phyloP scores from a whole-genome alignment of 2,113 vertebrate genomes.

The Thomomys bottae region DNA sequence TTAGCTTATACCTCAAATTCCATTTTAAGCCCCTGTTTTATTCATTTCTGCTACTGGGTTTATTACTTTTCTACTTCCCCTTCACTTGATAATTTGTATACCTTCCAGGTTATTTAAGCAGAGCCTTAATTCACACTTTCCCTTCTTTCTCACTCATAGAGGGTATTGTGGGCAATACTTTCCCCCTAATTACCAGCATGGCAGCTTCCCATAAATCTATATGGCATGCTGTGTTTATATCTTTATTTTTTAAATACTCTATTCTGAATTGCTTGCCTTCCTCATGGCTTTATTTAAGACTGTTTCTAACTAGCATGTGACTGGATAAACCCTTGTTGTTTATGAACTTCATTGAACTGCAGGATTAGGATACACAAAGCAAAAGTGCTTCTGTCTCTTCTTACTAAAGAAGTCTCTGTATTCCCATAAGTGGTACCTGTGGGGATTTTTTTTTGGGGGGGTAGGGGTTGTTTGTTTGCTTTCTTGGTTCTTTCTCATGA shows the following conservation, averaged over 20 bases:
- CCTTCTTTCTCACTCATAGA: conserved; percentile 59
- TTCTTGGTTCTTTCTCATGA: neutral
- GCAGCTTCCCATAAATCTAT: conserved; percentile 66
- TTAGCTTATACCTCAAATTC: neutral
- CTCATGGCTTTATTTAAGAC: neutral
- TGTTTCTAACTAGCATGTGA: neutral
- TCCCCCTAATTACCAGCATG: conserved; percentile 56
- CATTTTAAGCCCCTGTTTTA: conserved; percentile 62
- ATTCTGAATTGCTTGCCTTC: conserved; percentile 54
- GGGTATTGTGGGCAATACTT: conserved; percentile 5
- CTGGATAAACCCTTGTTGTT: conserved; percentile 24
- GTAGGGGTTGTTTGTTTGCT: too few relatives aligned
- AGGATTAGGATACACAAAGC: neutral
- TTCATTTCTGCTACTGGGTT: conserved; percentile 57
- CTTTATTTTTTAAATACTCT: conserved; percentile 71
- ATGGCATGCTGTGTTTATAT: conserved; percentile 67
- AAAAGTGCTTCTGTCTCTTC: conserved; percentile 9
- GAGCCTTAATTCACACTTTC: conserved; percentile 60
- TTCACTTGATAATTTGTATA: conserved; percentile 60
- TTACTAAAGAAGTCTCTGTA: conserved; percentile 35
- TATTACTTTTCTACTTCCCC: conserved; percentile 50
- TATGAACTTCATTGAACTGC: neutral
- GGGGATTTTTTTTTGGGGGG: too few relatives aligned
- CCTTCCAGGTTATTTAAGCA: conserved; percentile 66
- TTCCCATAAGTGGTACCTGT: neutral